Evolutionary conservation across 2,888 invertebrate genomes (phyloP), one percentile per base, ranked within the genome.

Genomic region (Eurois occulta): DNA sequence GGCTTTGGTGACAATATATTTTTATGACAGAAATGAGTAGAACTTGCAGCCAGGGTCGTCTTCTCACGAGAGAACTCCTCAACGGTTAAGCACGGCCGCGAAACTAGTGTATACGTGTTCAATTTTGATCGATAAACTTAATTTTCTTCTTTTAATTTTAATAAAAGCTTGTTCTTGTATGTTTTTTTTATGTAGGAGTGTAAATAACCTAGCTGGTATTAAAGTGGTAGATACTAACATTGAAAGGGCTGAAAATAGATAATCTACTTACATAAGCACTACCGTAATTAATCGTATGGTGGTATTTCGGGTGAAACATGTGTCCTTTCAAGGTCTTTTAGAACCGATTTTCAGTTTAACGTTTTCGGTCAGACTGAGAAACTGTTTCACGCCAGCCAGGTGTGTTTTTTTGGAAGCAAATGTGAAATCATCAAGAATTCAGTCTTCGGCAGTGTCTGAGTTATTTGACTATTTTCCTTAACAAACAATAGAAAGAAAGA

Each of bases 241-340:
- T 18, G 10, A 4, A 58, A 32, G 4, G 4, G 11, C 21, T 41
- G 67, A n/a, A 60, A 58, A 77, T 77, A 46, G 28, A 32, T n/a
- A 43, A 75, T 38, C 35, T 76, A 60, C 43, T 60, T 43, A 32
- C 41, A 21, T 71, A 24, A 28, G 24, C 41, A 43, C 62, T 43
- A 35, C n/a, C 21, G 64, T 28, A 55, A 75, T 76, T 76, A 35
- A 65, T 75, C 21, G n/a, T 66, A 21, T 38, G 38, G 38, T 76
- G 35, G 10, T 66, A 58, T 66, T 77, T 48, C 6, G 8, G 10
- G 24, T 24, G n/a, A 28, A 67, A 67, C 28, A 11, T 76, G 46
- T 76, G 46, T 48, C 7, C 11, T 21, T 32, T 32, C 28, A 21
- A 6, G 24, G 21, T 18, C 28, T 58, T 32, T 41, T 1, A 18